Evolutionary conservation across 92 coral and sea anemone genomes (phyloP), one percentile per base, ranked within the genome.

Genomic region (Blastomussa wellsi): DNA sequence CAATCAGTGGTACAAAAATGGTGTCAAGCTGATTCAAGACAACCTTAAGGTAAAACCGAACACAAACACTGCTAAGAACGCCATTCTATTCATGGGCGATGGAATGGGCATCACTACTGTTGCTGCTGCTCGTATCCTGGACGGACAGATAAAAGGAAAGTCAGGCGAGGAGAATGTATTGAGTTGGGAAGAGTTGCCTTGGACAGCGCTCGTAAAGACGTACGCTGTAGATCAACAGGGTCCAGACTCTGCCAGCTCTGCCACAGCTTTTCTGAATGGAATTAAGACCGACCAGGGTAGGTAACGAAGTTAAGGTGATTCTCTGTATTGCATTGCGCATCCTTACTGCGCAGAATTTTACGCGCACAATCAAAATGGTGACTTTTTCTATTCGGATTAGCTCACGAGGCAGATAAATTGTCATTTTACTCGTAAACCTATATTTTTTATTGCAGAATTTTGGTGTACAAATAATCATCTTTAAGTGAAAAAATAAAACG

Each of bases 161-260:
- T 37, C 90, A 32, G 98, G 98, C 13, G 98, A 95, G 81, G 95
- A 95, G 76, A 91, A 91, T 67, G 81, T 86, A 42, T 68, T 95
- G 76, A 90, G 98, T 82, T 95, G 84, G 76, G 98, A 95, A 74
- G 81, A 83, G 57, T 89, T 90, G 41, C 98, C 98, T 5, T 88
- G 88, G 89, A 78, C 96, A 35, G 98, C 95, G 2, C 81, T 93
- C 26, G 84, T 90, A n/a, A 95, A 95, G 83, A 93, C 96, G 0
- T 95, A 95, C 82, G 90, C 92, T 84, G 84, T 90, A 2, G 96
- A 95, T 77, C 84, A 55, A 15, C 98, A 93, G 76, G 87, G 86
- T 2, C 79, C 98, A 5, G 98, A 95, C 76, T 95, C 98, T 4
- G 98, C 98, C n/a, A 95, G 97, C 28, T 93, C 96, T 28, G 96